Conservation (phyloP, 1,140 invertebrate species). For the Cotesia typhae region DNA sequence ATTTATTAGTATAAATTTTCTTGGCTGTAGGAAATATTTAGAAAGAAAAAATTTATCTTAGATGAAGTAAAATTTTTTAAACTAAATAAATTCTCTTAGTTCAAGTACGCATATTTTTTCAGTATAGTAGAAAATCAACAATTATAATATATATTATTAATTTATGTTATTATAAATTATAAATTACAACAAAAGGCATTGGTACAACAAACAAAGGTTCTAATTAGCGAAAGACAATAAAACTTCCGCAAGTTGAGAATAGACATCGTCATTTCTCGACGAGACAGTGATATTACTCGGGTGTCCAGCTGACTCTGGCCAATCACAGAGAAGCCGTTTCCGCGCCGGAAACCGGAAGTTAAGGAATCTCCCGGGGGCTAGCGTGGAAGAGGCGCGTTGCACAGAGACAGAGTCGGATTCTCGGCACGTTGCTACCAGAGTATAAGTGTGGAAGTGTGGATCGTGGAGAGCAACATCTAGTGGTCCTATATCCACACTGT, state of each 20-base stretch:
- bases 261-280: slow-evolving; percentile 44
- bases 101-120: too few species aligned
- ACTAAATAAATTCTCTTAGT: too few species aligned
- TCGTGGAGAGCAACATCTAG: slow-evolving; percentile 28
- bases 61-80: too few species aligned
- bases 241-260: neutral
- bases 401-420: neutral
- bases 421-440: neutral
- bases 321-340: slow-evolving; percentile 56
- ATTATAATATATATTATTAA: neutral
- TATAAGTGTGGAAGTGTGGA: neutral
- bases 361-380: slow-evolving; percentile 58
- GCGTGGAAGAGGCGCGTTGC: slow-evolving; percentile 3
- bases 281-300: slow-evolving; percentile 43
- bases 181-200: too few species aligned
- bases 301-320: slow-evolving; percentile 42
- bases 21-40: too few species aligned
- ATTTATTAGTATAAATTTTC: too few species aligned
- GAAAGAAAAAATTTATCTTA: too few species aligned
- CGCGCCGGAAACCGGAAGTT: slow-evolving; percentile 62
- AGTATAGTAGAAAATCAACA: too few species aligned
- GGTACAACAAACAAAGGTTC: neutral
- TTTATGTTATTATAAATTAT: neutral
- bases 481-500: slow-evolving; percentile 24
- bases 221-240: slow-evolving; percentile 11